Evolutionary conservation across 2,797 vertebrate species (phyloP), one percentile per base, ranked within the genome.

Genomic region (Dallia pectoralis): DNA sequence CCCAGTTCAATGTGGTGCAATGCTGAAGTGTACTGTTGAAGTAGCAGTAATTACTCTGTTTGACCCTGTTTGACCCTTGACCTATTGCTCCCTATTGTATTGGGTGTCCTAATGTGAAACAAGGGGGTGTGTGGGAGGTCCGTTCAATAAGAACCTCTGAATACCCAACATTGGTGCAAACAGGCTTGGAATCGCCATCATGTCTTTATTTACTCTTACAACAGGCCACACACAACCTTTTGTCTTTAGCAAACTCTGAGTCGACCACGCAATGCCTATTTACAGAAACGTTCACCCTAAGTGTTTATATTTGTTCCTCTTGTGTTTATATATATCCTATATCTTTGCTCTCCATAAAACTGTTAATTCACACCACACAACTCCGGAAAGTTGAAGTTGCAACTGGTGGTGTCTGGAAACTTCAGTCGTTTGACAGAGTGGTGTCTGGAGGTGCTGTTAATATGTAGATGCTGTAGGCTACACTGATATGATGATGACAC

Each of bases 41-140:
- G 51, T 71, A 67, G 65, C 29, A 40, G 69, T 74, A 77, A 82
- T 76, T 78, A 79, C 66, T 75, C 77, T 79, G 79, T 72, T 72
- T 80, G 77, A 81, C 82, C 81, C 81, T 59, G 59, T 19, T 36
- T 87, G 82, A 84, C 83, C 87, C 64, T 61, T 83, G 77, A 79
- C 79, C 83, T 82, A 25, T 78, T 76, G 64, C 80, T 77, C 73
- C 49, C 65, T 64, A 69, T 81, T 79, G 81, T 86, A 77, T 59
- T 69, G 77, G 75, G 76, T 74, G 78, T 78, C 48, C 70, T 32
- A 32, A 33, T 72, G 65, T 30, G 63, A 33, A 19, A 33, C 67
- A 32, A 8, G 16, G 29, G 18, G 29, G 30, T 19, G 63, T 65
- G 32, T 64, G 36, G 67, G 67, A 32, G 69, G 27, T 22, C 1